Evolutionary conservation across 2,888 invertebrate genomes (phyloP).

Genomic region (Eupithecia subumbrata): DNA sequence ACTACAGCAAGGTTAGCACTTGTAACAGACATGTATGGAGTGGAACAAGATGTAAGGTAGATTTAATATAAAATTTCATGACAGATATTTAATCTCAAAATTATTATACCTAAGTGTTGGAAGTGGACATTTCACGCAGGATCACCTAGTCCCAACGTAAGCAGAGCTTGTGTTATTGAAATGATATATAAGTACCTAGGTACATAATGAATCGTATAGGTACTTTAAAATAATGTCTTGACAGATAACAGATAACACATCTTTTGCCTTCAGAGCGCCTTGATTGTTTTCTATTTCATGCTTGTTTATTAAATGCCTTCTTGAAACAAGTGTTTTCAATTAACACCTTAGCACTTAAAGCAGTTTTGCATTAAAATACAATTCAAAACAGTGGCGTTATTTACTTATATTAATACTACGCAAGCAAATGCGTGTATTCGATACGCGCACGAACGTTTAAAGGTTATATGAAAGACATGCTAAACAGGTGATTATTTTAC

Average conservation of each 20-base stretch:
- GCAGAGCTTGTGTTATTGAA: too few relatives aligned
- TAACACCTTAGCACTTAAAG: neutral
- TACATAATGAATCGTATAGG: too few relatives aligned
- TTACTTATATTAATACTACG: neutral
- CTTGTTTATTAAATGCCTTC: neutral
- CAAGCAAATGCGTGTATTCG: constrained; percentile 5
- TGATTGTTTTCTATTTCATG: neutral
- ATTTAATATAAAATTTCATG: neutral
- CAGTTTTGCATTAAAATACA: neutral
- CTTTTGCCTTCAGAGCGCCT: neutral
- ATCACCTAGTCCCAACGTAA: too few relatives aligned
- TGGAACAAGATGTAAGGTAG: too few relatives aligned
- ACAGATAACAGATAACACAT: neutral
- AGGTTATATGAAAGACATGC: constrained; percentile 34
- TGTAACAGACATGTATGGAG: too few relatives aligned
- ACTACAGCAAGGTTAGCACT: too few relatives aligned
- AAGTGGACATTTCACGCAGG: too few relatives aligned
- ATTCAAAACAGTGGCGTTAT: neutral
- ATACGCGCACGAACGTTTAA: constrained; percentile 17
- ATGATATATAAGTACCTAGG: too few relatives aligned
- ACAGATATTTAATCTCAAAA: neutral
- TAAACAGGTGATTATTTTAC: constrained; percentile 9
- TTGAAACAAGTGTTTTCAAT: constrained; percentile 1
- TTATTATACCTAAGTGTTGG: too few relatives aligned
- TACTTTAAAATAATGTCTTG: neutral